phyloP scores from a whole-genome alignment of 2,888 invertebrate species.

The Micropterix aruncella region DNA sequence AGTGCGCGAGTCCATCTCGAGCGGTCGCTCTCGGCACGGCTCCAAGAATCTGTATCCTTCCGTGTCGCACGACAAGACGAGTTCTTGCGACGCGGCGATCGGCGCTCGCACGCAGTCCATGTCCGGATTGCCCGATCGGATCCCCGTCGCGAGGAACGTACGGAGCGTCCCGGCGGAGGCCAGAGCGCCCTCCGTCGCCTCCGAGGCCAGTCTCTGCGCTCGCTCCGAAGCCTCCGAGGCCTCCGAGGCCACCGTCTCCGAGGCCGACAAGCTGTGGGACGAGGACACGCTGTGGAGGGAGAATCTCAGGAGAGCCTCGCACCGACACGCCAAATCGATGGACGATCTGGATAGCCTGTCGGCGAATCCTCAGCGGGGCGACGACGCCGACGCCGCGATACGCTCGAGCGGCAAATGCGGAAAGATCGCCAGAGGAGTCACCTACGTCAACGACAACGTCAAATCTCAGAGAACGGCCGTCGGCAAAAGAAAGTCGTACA shows the following conservation, averaged over 20 bases:
- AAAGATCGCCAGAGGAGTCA: conserved; percentile 55
- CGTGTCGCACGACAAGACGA: conserved; percentile 17
- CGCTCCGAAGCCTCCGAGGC: conserved; percentile 15
- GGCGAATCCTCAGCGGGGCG: conserved; percentile 13
- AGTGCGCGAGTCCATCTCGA: conserved; percentile 34
- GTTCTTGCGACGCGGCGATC: conserved; percentile 3
- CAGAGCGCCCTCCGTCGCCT: conserved; percentile 1
- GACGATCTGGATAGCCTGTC: conserved; percentile 58
- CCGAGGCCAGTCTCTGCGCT: conserved; percentile 9
- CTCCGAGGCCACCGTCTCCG: conserved; percentile 17
- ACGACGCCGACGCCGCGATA: conserved; percentile 25
- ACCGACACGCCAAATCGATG: conserved; percentile 68
- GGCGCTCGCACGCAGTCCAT: not conserved
- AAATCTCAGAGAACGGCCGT: not conserved
- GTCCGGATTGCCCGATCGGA: not conserved
- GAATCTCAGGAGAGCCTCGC: conserved; percentile 61
- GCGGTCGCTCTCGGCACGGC: conserved; percentile 31
- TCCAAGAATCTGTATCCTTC: conserved; percentile 28
- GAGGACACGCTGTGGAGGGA: conserved; percentile 74
- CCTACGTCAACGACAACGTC: conserved; percentile 64
- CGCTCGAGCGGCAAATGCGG: conserved; percentile 26
- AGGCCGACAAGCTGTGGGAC: conserved; percentile 68
- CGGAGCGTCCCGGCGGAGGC: not conserved
- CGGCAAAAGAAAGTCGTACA: conserved; percentile 6
- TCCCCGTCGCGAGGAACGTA: not conserved